Evolutionary conservation across 2,113 vertebrate species (phyloP).

Genomic region (Gobio gobio): DNA sequence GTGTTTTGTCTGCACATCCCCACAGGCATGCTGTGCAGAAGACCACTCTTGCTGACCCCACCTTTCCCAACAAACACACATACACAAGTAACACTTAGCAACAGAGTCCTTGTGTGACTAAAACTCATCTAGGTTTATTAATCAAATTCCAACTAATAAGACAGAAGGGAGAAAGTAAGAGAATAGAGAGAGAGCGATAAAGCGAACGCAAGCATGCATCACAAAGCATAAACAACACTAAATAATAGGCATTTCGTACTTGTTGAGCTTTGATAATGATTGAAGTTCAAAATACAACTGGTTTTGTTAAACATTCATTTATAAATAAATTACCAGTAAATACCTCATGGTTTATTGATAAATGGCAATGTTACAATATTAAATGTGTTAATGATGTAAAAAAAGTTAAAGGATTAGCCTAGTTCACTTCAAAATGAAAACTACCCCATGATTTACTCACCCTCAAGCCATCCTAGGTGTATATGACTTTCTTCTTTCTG

Average conservation of each 20-base stretch:
- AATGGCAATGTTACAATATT: neutral
- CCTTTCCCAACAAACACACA: constrained; percentile 22
- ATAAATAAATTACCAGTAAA: neutral
- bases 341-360: neutral
- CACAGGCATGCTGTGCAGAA: constrained; percentile 55
- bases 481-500: too few relatives aligned
- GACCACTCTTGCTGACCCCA: constrained; percentile 19
- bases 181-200: neutral
- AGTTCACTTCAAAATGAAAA: too few relatives aligned
- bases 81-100: constrained; percentile 46
- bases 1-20: constrained; percentile 67
- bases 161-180: neutral
- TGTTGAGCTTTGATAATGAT: neutral
- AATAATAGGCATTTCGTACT: neutral
- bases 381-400: neutral
- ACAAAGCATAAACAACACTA: neutral
- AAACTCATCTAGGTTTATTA: constrained; percentile 64
- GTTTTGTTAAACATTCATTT: neutral
- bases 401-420: too few relatives aligned
- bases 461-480: too few relatives aligned
- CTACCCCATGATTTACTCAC: too few relatives aligned
- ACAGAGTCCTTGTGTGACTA: constrained; percentile 57
- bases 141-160: constrained; percentile 59
- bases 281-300: neutral
- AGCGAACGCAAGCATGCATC: constrained; percentile 23